Percentiles rank a stretch among this genome's conserved stretches.
Evolutionary conservation across 1,140 invertebrate genomes (phyloP).

Genomic region (Drosophila rhopaloa): DNA sequence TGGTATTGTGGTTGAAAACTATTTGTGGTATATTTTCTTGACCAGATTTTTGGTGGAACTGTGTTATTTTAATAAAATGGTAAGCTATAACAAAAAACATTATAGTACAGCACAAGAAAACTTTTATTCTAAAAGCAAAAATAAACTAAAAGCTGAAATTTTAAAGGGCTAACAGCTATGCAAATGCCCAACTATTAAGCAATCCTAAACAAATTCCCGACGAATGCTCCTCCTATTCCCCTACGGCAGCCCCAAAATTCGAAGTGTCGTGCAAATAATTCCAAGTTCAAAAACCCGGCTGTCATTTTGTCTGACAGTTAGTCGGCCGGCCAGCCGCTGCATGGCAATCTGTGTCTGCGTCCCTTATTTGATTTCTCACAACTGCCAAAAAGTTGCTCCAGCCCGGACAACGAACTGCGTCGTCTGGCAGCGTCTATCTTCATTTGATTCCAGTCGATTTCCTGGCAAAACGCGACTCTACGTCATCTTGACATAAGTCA

Average conservation of each 20-base stretch:
- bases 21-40: no score
- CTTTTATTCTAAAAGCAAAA: no score
- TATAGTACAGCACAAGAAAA: no score
- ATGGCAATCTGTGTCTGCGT: constrained; percentile 50
- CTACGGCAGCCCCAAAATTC: constrained; percentile 15
- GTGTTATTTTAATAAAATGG: no score
- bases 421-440: constrained; percentile 75
- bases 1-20: no score
- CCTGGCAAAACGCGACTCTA: constrained; percentile 70
- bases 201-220: constrained; percentile 12
- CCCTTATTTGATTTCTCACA: constrained; percentile 75
- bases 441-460: constrained; percentile 78
- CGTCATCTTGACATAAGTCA: constrained; percentile 80
- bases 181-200: not conserved
- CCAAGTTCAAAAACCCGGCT: constrained; percentile 62
- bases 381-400: constrained; percentile 56
- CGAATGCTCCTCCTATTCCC: constrained; percentile 2
- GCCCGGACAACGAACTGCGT: constrained; percentile 22
- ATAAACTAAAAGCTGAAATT: not conserved
- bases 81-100: not conserved
- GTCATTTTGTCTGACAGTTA: constrained; percentile 47
- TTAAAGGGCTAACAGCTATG: not conserved
- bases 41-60: no score
- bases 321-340: constrained; percentile 17
- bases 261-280: constrained; percentile 63